Evolutionary conservation across 2,888 invertebrate genomes (phyloP).

Genomic region (Ophion obscuratus): DNA sequence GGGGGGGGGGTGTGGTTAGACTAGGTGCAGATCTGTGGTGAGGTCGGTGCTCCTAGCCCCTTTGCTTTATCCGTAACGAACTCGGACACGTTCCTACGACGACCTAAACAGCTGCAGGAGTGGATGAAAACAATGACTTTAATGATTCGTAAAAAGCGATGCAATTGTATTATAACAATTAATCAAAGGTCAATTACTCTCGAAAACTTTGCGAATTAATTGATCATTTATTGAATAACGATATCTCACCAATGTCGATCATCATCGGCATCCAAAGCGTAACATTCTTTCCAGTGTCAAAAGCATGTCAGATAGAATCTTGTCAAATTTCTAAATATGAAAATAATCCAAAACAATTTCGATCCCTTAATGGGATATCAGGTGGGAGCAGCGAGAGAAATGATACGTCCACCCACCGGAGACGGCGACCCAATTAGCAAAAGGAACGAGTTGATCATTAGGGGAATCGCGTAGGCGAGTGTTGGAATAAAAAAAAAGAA

Average conservation of each 20-base stretch:
- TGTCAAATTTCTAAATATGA: too few species aligned
- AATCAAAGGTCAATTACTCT: not conserved
- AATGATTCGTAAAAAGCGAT: not conserved
- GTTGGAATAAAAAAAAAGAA: conserved; percentile 14
- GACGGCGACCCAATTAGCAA: conserved; percentile 64
- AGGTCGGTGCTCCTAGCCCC: conserved; percentile 5
- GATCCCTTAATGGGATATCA: conserved; percentile 30
- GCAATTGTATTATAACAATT: not conserved
- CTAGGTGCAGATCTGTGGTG: not conserved
- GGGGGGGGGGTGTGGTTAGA: not conserved
- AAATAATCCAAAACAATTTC: conserved; percentile 15
- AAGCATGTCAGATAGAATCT: too few species aligned
- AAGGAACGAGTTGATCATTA: conserved; percentile 62
- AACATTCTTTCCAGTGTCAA: too few species aligned
- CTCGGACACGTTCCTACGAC: not conserved
- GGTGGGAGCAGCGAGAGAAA: conserved; percentile 31
- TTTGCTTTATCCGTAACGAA: not conserved
- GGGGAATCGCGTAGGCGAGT: conserved; percentile 60
- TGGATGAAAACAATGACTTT: not conserved
- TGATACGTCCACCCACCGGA: conserved; percentile 52
- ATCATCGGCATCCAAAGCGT: too few species aligned
- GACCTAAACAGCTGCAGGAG: not conserved
- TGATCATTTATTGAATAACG: not conserved
- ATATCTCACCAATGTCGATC: too few species aligned
- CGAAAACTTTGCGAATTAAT: not conserved